Evolutionary conservation across 2,113 vertebrate species (phyloP), one percentile per base, ranked within the genome.

Genomic region (Ctenomys sociabilis): DNA sequence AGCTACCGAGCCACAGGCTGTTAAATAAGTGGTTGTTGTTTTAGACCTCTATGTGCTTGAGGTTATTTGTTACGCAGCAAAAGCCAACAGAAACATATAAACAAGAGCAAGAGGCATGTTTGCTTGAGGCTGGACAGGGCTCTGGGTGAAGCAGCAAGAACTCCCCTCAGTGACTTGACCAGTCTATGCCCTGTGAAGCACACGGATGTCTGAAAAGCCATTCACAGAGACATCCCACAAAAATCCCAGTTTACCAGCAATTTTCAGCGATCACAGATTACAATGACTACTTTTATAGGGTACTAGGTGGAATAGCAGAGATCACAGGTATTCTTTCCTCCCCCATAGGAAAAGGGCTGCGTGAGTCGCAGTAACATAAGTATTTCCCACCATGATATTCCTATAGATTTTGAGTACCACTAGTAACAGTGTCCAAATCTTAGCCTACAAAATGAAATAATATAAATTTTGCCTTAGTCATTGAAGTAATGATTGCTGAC

Each of bases 21-120:
- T 68, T 68, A 91, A 93, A 45, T 49, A 54, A 37, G 68, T 49
- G 35, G 61, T 17, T 43, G 43, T 19, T 85, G 32, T 81, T 72
- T 93, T 85, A 84, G 63, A 45, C 30, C 11, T 90, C 12, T 88
- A 5, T 80, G 21, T 61, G 81, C 52, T 87, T 32, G 11, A 66
- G 26, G 22, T 45, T 86, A 87, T 72, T 97, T 92, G 24, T 85
- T 94, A 92, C 24, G 24, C 30, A 78, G 72, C 49, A 57, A 85
- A 92, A 93, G 9, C 37, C 70, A 87, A 63, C 66, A 35, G 32
- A 94, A 93, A 88, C 37, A 85, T 88, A 28, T 77, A 75, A 96
- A 89, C 45, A 66, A 59, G 26, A 57, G 4, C 75, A 95, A 91
- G 80, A 54, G 14, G 3, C 13, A 24, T 93, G 52, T 81, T 90